Evolutionary conservation across 2,797 vertebrate species (phyloP).

Genomic region (Scyliorhinus canicula): DNA sequence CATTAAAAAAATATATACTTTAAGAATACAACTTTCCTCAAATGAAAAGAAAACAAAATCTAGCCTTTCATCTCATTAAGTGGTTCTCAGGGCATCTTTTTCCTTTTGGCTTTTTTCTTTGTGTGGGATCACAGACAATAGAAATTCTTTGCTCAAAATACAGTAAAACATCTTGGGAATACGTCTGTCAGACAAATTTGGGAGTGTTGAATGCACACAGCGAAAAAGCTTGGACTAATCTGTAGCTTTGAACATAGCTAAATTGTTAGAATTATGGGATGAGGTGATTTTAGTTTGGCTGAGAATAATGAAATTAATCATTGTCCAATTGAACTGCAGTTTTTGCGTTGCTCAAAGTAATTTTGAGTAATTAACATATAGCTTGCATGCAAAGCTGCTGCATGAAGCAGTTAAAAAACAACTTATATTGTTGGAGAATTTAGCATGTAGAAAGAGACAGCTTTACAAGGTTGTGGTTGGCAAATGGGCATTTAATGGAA

Average conservation of each 20-base stretch:
- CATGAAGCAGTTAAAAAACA: neutral
- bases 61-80: conserved; percentile 50
- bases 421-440: neutral
- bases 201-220: neutral
- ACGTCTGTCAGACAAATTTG: neutral
- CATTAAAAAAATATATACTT: conserved; percentile 46
- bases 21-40: conserved; percentile 59
- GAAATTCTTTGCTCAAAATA: conserved; percentile 11
- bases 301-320: neutral
- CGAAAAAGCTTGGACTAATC: neutral
- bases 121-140: conserved; percentile 26
- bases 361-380: neutral
- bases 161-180: neutral
- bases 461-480: neutral
- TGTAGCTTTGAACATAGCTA: neutral
- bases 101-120: conserved; percentile 43
- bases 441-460: neutral
- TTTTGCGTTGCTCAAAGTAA: neutral
- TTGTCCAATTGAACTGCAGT: neutral
- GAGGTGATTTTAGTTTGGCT: neutral
- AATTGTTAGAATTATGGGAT: neutral
- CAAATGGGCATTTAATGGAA: neutral
- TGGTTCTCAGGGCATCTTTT: conserved; percentile 75
- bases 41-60: conserved; percentile 74
- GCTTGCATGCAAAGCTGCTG: neutral